Base-by-base conservation (phyloP, 2,113 vertebrate species). In the Cyanocitta stelleri region DNA sequence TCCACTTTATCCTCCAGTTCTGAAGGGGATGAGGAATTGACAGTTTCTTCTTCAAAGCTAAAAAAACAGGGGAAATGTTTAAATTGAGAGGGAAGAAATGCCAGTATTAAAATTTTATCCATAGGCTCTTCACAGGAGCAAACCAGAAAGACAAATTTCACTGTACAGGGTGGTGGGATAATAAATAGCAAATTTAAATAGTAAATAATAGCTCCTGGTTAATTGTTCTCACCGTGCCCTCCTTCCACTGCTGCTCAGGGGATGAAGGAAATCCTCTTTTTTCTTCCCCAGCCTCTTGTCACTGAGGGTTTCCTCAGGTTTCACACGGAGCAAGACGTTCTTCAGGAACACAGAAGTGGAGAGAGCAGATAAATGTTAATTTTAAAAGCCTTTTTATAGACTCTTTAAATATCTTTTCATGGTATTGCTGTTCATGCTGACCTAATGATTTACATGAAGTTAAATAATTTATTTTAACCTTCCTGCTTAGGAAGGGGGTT, bases 241-340 rank as follows among this genome's bases (percentile, higher is more conserved):
- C 52, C 92, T 66, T 54, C 86, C 58, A 6, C 7, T 48, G 62
- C 72, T 86, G 88, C 37, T 74, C 14, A 20, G 69, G 26, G 46
- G 43, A 21, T 43, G 63, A 56, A 71, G 77, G 54, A 62, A 84
- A 73, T 41, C 55, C 10, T 85, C 64, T 61, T 71, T 86, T 90
- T 90, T 95, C 87, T 93, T 96, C 89, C 41, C 41, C 54, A 84
- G 33, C 39, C 95, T 87, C 44, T 93, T 93, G n/a, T 96, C 96
- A 80, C 63, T 97, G 77, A 98, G 91, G 58, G 97, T 74, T 68
- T 96, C 94, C 74, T 98, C 97, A 17, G 97, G 81, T 16, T 94
- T 95, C 29, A 51, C 72, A 6, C 85, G 90, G 43, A 97, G 87
- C 69, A 96, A 71, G 27, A 92, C 89, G 55, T 97, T 98, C 94